A percentile compares a stretch with the other conserved stretches of the same genome.
Evolutionary conservation across 2,797 vertebrate species (phyloP).

Genomic region (Coregonus ussuriensis): DNA sequence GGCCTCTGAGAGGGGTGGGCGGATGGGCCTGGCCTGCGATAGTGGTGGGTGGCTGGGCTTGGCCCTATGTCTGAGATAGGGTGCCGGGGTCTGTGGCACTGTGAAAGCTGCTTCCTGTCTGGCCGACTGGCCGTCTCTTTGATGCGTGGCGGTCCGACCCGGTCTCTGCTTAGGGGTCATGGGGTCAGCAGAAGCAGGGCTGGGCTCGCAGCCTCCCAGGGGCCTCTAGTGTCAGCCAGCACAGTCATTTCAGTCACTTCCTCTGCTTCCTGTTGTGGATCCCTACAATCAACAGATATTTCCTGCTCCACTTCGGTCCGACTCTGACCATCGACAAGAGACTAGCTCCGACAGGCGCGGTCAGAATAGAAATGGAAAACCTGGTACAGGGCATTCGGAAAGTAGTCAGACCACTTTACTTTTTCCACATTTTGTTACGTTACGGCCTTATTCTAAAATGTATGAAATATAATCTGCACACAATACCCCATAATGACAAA

Average conservation of each 20-base stretch:
- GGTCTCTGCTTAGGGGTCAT: background rate
- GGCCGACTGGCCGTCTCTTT: conserved; percentile 35
- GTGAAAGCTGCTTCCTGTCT: conserved; percentile 53
- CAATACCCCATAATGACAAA: too few relatives aligned
- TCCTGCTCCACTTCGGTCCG: conserved; percentile 35
- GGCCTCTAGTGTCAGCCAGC: conserved; percentile 37
- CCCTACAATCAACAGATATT: conserved; percentile 51
- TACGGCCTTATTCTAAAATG: too few relatives aligned
- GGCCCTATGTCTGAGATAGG: background rate
- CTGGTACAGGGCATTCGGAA: background rate
- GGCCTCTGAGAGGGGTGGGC: background rate
- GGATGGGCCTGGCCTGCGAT: background rate
- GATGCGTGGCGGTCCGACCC: conserved; percentile 22
- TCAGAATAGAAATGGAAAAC: background rate
- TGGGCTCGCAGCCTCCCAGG: conserved; percentile 7
- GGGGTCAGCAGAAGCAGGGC: conserved; percentile 25
- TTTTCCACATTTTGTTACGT: too few relatives aligned
- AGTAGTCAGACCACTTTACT: too few relatives aligned
- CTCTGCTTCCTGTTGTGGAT: conserved; percentile 58
- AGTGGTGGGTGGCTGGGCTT: background rate
- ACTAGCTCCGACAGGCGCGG: background rate
- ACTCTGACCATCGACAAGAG: conserved; percentile 1
- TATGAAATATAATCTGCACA: too few relatives aligned
- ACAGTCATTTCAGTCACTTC: conserved; percentile 58
- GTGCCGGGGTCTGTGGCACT: background rate